Percentiles rank a stretch among this genome's conserved stretches.
Conservation (phyloP, 2,113 vertebrate species). For the Helogale parvula region DNA sequence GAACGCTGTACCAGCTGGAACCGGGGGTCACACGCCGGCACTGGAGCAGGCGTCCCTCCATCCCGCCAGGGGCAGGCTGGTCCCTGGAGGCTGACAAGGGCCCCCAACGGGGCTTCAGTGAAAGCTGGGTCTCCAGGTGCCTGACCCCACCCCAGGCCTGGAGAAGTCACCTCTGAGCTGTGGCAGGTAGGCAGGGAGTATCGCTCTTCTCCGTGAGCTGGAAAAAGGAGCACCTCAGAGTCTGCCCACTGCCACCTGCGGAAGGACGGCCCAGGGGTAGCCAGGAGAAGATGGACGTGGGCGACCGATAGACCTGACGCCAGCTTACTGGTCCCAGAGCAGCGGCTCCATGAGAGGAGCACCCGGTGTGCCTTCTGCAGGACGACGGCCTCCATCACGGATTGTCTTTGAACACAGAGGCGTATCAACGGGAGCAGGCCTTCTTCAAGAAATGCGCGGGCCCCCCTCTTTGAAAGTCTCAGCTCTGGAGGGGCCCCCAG, state of each 20-base stretch:
- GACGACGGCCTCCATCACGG: neutral
- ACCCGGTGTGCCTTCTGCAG: neutral
- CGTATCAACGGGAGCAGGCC: rapidly evolving
- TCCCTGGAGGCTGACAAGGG: neutral
- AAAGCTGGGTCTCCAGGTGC: neutral
- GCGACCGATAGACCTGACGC: rapidly evolving
- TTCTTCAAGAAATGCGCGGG: neutral
- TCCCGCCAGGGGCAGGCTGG: rapidly evolving
- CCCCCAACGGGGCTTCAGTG: rapidly evolving
- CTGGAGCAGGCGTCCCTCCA: neutral
- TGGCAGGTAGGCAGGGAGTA: neutral
- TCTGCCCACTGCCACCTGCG: rapidly evolving
- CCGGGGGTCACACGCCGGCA: rapidly evolving
- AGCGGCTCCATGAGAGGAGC: rapidly evolving
- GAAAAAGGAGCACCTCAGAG: rapidly evolving
- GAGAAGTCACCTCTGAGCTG: neutral
- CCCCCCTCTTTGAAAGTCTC: neutral
- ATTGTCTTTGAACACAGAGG: rapidly evolving
- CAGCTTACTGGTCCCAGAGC: rapidly evolving
- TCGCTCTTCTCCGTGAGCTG: rapidly evolving
- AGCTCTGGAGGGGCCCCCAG: neutral
- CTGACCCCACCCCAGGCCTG: neutral
- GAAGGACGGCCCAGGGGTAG: rapidly evolving
- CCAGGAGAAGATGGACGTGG: rapidly evolving
- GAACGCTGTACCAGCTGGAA: neutral